Evolutionary conservation across 2,113 vertebrate species (phyloP), one percentile per base, ranked within the genome.

Genomic region (Ranitomeya imitator): DNA sequence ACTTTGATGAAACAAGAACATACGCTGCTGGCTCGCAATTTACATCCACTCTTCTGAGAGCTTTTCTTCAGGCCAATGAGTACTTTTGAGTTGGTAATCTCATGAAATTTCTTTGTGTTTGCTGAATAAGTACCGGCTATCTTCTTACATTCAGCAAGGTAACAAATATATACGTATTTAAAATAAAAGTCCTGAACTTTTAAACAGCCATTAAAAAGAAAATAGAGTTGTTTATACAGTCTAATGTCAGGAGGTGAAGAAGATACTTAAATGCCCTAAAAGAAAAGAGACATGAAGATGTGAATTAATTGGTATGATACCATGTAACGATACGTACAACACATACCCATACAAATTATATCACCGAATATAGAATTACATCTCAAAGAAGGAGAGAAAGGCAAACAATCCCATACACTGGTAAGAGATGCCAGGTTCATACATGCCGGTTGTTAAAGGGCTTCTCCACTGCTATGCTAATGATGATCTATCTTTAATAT

Each of bases 1-100:
- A 89, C 87, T 89, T 89, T 85, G 60, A 89, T 89, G 79, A 77
- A 85, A 79, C n/a, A 88, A 76, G 60, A 52, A 76, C 82, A 61
- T 60, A 45, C 3, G 26, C 37, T 59, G 80, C 80, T 88, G 69
- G 87, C 61, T 83, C 23, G 26, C 45, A 31, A 77, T 23, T 76
- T 73, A 45, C 1, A 74, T 23, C 60, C 63, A 84, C 2, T 54
- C 59, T 31, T 37, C 14, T 15, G 2, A 45, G 2, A n/a, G 14
- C 13, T 9, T 26, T 69, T 71, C 52, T 84, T 69, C 63, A 84
- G 21, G 4, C 45, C 61, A 83, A 54, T 23, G n/a, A 23, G 45
- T 23, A 54, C 37, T 67, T 11, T 37, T 26, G 13, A 26, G 10
- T 84, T 31, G 63, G 52, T 69, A 81, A 23, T 57, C 15, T 59